Evolutionary conservation across 2,113 vertebrate species (phyloP), one percentile per base, ranked within the genome.

Genomic region (Poeciliopsis occidentalis): DNA sequence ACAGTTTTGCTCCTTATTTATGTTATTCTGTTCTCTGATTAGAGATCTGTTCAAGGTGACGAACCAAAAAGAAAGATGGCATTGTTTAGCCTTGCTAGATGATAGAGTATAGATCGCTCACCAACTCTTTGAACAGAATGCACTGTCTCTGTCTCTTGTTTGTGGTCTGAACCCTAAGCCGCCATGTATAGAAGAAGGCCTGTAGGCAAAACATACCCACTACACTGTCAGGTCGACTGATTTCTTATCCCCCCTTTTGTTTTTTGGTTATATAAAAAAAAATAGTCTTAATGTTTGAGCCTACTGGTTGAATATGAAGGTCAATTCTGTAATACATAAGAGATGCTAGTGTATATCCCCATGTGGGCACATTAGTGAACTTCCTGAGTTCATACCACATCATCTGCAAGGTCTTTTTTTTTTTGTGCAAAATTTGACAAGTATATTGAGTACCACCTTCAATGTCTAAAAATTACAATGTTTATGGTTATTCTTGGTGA

Each of bases 1-100:
- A 51, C 67, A 13, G 60, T 63, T 67, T 57, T 57, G 81, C 62
- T 51, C 19, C 72, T 73, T 1, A 39, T 66, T 73, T 1, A 24
- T 75, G 60, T 80, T 73, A 64, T 84, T 71, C 41, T 13, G 39
- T 19, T 32, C 69, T 77, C 65, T 70, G n/a, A 79, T 64, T 51
- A 67, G 44, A 60, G 70, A 27, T 27, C 64, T 57, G 26, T 78
- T 75, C 12, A 47, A 11, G 37, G 47, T 67, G 65, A 69, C 26
- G 29, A 65, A 73, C 82, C 32, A 12, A 57, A 37, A 12, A 37
- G 12, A 34, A 34, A 10, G 69, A 57, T 29, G n/a, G 15, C 61
- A 78, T 66, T 76, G 44, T 47, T 64, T 39, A 70, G 72, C 24
- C 29, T 31, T 65, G n/a, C 60, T 67, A 0, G 24, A 82, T 75